These are phyloP conservation scores for Lepetodrilus schrolli DNA, from an alignment of 2,888 invertebrate genomes.

Conservation along the genomic window DNA sequence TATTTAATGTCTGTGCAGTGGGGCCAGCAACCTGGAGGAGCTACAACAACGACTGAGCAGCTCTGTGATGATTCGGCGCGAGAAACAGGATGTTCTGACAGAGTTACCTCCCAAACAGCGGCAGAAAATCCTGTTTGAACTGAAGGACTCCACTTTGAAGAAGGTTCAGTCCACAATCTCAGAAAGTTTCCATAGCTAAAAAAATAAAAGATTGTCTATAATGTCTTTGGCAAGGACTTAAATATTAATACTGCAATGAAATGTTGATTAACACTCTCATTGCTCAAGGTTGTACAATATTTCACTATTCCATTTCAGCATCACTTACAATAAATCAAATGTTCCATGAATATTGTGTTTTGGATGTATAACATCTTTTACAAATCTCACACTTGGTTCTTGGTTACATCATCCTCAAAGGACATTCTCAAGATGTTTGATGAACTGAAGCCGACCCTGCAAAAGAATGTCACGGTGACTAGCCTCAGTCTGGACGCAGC, in stretches of 20 bases:
- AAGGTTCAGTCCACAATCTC: constrained; percentile 52
- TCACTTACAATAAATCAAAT: no score
- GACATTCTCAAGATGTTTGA: constrained; percentile 61
- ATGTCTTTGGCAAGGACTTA: neutral
- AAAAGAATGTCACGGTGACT: constrained; percentile 26
- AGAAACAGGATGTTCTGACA: constrained; percentile 68
- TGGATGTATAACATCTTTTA: no score
- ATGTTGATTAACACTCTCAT: no score
- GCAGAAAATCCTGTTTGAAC: constrained; percentile 69
- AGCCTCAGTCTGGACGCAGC: constrained; percentile 5
- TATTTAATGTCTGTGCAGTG: no score
- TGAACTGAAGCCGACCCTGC: constrained; percentile 55
- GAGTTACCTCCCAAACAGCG: constrained; percentile 72
- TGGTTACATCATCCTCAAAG: no score
- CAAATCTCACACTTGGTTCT: no score
- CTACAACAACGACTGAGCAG: constrained; percentile 59
- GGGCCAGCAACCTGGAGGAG: constrained; percentile 71
- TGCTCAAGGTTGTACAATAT: no score
- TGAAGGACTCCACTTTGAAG: constrained; percentile 68
- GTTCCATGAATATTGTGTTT: no score
- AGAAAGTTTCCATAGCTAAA: no score
- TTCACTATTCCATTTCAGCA: no score
- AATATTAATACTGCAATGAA: neutral
- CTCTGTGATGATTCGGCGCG: constrained; percentile 68
- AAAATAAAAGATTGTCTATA: neutral